Percentiles rank a stretch among this genome's conserved stretches.
Evolutionary conservation across 2,797 vertebrate species (phyloP).

Genomic region (Brachymystax lenok): DNA sequence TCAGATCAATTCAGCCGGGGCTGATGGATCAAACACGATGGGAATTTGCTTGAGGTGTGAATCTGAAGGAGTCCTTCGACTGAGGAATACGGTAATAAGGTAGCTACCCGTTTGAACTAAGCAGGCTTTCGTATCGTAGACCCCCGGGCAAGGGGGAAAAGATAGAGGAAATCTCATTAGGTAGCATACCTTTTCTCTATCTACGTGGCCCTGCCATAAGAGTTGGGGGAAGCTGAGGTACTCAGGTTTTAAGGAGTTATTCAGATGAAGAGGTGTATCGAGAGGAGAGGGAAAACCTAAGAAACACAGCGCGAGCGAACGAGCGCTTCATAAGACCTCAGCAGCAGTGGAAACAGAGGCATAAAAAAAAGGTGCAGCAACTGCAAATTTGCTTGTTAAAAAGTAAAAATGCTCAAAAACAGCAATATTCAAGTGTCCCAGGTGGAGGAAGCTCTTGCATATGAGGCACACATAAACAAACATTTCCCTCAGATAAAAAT

Average conservation of each 20-base stretch:
- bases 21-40: slow-evolving; percentile 71
- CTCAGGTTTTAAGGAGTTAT: slow-evolving; percentile 54
- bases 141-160: slow-evolving; percentile 48
- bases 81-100: slow-evolving; percentile 72
- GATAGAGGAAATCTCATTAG: slow-evolving; percentile 75
- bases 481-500: slow-evolving; percentile 62
- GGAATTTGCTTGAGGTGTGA: slow-evolving; percentile 72
- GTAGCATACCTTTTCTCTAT: slow-evolving; percentile 45
- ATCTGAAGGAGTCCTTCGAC: slow-evolving; percentile 59
- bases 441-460: slow-evolving; percentile 63
- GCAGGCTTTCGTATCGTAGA: slow-evolving; percentile 49
- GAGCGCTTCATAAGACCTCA: slow-evolving; percentile 14
- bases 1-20: slow-evolving; percentile 68
- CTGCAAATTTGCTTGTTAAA: slow-evolving; percentile 63
- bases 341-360: slow-evolving; percentile 44
- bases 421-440: slow-evolving; percentile 74
- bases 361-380: slow-evolving; percentile 58
- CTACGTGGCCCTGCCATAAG: slow-evolving; percentile 49
- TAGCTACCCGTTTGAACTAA: slow-evolving; percentile 73
- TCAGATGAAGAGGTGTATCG: slow-evolving; percentile 29
- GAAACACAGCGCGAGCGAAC: slow-evolving; percentile 48
- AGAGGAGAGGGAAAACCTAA: slow-evolving; percentile 30
- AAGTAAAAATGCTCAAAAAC: slow-evolving; percentile 72
- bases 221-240: slow-evolving; percentile 53
- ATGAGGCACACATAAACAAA: slow-evolving; percentile 66